Percentiles rank a stretch among this genome's conserved stretches.
These are phyloP conservation scores for Aratinga solstitialis DNA, from an alignment of 2,797 vertebrate genomes.

Conservation along the genomic window DNA sequence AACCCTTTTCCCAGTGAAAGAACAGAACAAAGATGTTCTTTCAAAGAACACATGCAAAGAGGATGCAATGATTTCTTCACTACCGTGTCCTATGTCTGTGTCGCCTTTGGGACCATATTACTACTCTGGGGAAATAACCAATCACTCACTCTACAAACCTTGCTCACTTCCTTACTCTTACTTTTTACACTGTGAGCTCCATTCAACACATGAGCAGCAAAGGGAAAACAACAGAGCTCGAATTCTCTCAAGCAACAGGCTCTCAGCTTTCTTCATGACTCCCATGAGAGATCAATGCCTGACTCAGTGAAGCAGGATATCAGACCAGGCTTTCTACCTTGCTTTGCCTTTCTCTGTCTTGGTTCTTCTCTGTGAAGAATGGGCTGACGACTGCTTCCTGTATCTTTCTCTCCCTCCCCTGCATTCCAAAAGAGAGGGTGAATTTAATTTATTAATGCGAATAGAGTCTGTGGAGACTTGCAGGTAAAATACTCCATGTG, in stretches of 20 bases:
- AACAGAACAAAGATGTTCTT: neutral
- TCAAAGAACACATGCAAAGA: neutral
- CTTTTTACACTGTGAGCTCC: neutral
- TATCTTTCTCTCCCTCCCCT: neutral
- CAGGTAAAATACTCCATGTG: neutral
- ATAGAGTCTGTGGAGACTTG: neutral
- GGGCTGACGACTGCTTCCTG: neutral
- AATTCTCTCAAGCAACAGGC: neutral
- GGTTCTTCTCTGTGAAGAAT: neutral
- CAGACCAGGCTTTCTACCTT: neutral
- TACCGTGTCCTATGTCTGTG: neutral
- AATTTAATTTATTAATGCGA: neutral
- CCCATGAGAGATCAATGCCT: neutral
- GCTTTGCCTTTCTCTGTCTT: neutral
- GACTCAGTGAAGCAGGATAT: neutral
- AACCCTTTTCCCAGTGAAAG: neutral
- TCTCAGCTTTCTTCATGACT: neutral
- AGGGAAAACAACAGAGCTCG: neutral
- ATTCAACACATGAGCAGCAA: neutral
- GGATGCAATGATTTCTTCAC: neutral
- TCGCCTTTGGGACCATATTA: neutral
- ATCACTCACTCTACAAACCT: neutral
- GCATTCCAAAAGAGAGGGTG: neutral
- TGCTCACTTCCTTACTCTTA: neutral
- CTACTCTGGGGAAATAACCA: neutral